Evolutionary conservation across 2,113 vertebrate species (phyloP).

Genomic region (Condylura cristata): DNA sequence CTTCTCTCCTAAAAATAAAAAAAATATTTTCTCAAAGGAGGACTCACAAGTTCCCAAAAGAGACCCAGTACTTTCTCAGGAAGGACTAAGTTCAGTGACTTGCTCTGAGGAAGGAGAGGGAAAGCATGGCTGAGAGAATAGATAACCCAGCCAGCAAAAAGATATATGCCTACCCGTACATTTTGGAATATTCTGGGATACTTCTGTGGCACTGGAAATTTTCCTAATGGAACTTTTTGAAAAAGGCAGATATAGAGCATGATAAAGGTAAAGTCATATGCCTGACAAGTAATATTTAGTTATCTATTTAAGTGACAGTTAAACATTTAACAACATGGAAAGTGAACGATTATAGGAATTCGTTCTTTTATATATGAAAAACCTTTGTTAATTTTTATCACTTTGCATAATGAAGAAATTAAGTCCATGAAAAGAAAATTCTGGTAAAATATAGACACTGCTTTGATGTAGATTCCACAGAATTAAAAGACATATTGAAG

Average conservation of each 20-base stretch:
- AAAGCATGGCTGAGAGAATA: too few species aligned
- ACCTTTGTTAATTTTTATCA: not conserved
- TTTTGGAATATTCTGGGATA: too few species aligned
- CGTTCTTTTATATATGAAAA: not conserved
- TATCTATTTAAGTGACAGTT: conserved; percentile 11
- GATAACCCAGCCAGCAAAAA: too few species aligned
- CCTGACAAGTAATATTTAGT: not conserved
- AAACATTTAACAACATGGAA: not conserved
- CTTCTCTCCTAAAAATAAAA: too few species aligned
- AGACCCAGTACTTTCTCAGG: too few species aligned
- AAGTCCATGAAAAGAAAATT: not conserved
- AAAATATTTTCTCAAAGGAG: too few species aligned
- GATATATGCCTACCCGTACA: too few species aligned
- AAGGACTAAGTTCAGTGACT: too few species aligned
- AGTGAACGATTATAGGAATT: not conserved
- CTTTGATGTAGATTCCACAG: not conserved
- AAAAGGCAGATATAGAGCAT: not conserved
- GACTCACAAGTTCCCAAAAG: too few species aligned
- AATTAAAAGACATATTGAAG: not conserved
- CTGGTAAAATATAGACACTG: not conserved
- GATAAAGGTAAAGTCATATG: not conserved
- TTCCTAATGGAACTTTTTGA: too few species aligned
- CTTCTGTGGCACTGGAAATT: too few species aligned
- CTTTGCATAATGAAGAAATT: not conserved
- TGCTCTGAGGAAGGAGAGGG: too few species aligned